Conservation (phyloP, 2,797 vertebrate species). For the Lithobates sylvaticus region DNA sequence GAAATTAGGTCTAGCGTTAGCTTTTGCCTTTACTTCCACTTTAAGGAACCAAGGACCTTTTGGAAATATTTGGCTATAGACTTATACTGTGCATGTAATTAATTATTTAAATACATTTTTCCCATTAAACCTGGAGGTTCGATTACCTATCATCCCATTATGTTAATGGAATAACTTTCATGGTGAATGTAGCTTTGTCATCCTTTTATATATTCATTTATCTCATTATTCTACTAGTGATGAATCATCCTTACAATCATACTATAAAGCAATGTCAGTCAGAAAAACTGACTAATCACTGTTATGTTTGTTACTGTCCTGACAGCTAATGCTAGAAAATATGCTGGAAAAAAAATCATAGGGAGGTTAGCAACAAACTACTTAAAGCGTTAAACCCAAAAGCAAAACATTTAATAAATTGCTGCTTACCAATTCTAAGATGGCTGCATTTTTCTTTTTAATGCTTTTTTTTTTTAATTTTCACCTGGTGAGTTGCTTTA, state of each 20-base stretch:
- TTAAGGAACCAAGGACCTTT: no score
- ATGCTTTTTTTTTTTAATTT: no score
- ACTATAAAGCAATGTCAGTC: constrained; percentile 6
- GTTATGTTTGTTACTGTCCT: neutral
- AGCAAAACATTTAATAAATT: no score
- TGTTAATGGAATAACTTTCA: neutral
- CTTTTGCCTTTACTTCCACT: no score
- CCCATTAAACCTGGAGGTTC: neutral
- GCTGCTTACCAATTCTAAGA: no score
- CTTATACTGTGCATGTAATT: neutral
- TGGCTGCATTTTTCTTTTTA: no score
- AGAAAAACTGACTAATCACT: constrained; percentile 10
- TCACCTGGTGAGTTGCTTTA: no score
- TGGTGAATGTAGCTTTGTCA: neutral
- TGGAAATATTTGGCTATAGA: no score
- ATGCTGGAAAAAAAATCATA: no score
- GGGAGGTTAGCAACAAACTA: no score
- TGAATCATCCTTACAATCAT: neutral
- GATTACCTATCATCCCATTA: constrained; percentile 2
- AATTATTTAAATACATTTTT: neutral
- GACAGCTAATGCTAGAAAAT: neutral
- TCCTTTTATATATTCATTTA: neutral
- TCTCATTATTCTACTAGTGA: neutral
- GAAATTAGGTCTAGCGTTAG: no score
- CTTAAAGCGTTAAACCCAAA: no score